These are phyloP conservation scores for western clawed frog (Xenopus tropicalis) DNA, from an alignment of 2,113 vertebrate genomes.

Conservation along the genomic window DNA sequence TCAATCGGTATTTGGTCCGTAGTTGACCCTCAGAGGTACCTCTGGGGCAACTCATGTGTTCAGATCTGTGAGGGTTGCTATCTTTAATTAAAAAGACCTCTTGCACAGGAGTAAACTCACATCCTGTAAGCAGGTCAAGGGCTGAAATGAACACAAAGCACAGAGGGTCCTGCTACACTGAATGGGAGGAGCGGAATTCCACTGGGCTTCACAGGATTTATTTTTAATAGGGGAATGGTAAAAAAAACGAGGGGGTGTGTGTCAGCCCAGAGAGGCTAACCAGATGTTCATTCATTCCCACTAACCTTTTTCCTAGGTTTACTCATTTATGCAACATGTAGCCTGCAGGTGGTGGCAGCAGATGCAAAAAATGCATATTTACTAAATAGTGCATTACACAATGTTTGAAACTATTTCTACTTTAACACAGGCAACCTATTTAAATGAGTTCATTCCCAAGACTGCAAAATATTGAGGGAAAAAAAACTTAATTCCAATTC, in stretches of 20 bases:
- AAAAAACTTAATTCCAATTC: no score
- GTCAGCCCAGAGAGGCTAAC: constrained; percentile 11
- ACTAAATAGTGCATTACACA: no score
- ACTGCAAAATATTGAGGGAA: no score
- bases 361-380: not conserved
- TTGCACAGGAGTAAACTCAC: constrained; percentile 6
- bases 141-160: constrained; percentile 20
- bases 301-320: constrained; percentile 3
- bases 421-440: no score
- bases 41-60: constrained; percentile 17
- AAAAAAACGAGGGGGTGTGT: constrained; percentile 6
- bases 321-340: constrained; percentile 3
- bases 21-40: not conserved
- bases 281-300: constrained; percentile 34
- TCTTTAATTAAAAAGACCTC: constrained; percentile 28
- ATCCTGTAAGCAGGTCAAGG: constrained; percentile 34
- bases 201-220: constrained; percentile 12
- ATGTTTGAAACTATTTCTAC: no score
- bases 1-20: constrained; percentile 11
- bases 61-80: constrained; percentile 10
- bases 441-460: no score
- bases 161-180: not conserved
- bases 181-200: constrained; percentile 13
- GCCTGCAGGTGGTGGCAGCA: not conserved
- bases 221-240: constrained; percentile 16